phyloP scores from a whole-genome alignment of 37 sponge, comb jelly and placozoan species.

The Cladorhizidae sp. region DNA sequence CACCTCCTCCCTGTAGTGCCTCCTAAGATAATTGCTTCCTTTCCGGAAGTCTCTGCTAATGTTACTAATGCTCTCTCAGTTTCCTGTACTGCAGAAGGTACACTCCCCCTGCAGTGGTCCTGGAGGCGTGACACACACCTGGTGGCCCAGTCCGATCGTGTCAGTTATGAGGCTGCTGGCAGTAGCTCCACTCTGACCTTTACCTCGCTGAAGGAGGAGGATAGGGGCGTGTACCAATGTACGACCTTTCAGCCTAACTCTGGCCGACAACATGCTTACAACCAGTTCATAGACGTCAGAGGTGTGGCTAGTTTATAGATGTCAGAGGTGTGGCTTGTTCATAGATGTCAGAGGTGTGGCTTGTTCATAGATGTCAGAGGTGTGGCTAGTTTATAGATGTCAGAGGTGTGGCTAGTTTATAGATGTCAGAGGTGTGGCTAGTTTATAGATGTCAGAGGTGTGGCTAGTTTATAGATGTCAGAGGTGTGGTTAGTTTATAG shows the following conservation, averaged over 20 bases:
- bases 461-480: too few relatives aligned
- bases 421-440: too few relatives aligned
- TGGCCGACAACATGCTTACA: slow-evolving; percentile 9
- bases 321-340: too few relatives aligned
- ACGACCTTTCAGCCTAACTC: background rate
- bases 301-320: slow-evolving; percentile 1
- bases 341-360: too few relatives aligned
- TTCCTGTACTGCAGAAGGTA: slow-evolving; percentile 27
- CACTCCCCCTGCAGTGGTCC: slow-evolving; percentile 37
- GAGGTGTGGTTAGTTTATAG: too few relatives aligned
- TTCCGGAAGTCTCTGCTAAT: slow-evolving; percentile 8
- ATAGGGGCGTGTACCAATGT: slow-evolving; percentile 67
- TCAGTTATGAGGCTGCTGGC: background rate
- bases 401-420: too few relatives aligned
- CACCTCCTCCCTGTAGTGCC: slow-evolving; percentile 14
- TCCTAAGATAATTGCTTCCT: slow-evolving; percentile 22
- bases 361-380: too few relatives aligned
- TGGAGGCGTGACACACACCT: slow-evolving; percentile 22
- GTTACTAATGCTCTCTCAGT: slow-evolving; percentile 3
- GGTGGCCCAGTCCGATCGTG: background rate
- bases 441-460: too few relatives aligned
- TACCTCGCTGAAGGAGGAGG: background rate
- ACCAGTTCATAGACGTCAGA: background rate
- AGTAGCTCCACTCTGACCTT: slow-evolving; percentile 20
- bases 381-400: too few relatives aligned